Percentiles rank a stretch among this genome's conserved stretches.
Evolutionary conservation across 2,888 invertebrate genomes (phyloP).

Genomic region (Cataglyphis cursor): DNA sequence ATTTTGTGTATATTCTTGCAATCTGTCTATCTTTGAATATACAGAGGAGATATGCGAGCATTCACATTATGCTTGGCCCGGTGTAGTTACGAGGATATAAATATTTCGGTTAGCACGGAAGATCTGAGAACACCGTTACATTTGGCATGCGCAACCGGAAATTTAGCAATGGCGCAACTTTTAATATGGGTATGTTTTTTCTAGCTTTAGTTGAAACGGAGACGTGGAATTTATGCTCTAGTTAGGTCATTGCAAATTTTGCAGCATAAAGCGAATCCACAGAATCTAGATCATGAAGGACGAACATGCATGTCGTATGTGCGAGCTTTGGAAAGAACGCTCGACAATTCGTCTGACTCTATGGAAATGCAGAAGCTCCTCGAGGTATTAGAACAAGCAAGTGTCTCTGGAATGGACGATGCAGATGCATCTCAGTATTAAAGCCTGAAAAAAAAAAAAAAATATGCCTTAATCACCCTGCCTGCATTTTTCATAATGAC

Average conservation of each 20-base stretch:
- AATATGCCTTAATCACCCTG: constrained; percentile 48
- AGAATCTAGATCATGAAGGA: constrained; percentile 95
- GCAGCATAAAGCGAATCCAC: constrained; percentile 98
- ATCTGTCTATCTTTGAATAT: constrained; percentile 72
- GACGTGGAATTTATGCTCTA: not conserved
- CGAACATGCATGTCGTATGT: constrained; percentile 94
- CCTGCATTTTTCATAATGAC: constrained; percentile 33
- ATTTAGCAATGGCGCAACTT: constrained; percentile 96
- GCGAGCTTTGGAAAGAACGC: constrained; percentile 87
- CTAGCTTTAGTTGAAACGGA: not conserved
- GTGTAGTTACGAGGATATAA: constrained; percentile 91
- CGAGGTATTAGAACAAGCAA: constrained; percentile 84
- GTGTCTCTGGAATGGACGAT: constrained; percentile 82
- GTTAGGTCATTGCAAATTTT: constrained; percentile 74
- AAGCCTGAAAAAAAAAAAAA: constrained; percentile 55
- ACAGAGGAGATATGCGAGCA: constrained; percentile 90
- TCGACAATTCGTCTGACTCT: constrained; percentile 83
- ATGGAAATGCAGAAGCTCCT: constrained; percentile 84
- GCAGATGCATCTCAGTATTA: constrained; percentile 84
- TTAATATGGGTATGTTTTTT: constrained; percentile 94
- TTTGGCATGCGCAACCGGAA: constrained; percentile 96
- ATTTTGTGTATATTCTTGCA: not conserved
- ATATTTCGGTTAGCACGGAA: constrained; percentile 91
- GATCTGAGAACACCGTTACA: constrained; percentile 95
- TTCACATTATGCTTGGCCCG: constrained; percentile 90